Conservation (phyloP, 2,888 invertebrate genomes). For the Eilema depressum region DNA sequence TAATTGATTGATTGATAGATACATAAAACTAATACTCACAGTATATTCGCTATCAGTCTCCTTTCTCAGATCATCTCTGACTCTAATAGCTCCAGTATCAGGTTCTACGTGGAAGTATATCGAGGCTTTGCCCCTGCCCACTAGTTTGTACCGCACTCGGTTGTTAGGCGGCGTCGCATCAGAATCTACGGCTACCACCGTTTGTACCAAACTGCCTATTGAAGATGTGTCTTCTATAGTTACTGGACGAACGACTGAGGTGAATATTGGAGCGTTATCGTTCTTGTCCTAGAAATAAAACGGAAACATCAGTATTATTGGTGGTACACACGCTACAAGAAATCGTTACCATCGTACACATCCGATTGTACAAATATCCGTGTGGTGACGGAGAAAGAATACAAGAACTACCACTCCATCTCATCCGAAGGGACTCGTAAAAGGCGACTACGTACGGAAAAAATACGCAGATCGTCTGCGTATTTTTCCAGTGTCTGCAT, state of each 20-base stretch:
- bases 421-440: too few species aligned
- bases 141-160: constrained; percentile 92
- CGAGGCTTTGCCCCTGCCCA: constrained; percentile 92
- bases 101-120: constrained; percentile 96
- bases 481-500: too few species aligned
- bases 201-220: constrained; percentile 93
- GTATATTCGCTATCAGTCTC: constrained; percentile 96
- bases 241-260: constrained; percentile 93
- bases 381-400: too few species aligned
- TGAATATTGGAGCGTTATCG: constrained; percentile 95
- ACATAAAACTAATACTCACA: constrained; percentile 74
- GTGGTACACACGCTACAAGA: too few species aligned
- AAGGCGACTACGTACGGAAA: too few species aligned
- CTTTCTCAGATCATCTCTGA: constrained; percentile 94
- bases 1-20: too few species aligned
- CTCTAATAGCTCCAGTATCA: constrained; percentile 92
- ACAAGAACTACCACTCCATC: too few species aligned
- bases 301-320: not conserved
- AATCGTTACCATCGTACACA: too few species aligned
- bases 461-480: too few species aligned
- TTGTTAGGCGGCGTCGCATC: constrained; percentile 96
- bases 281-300: constrained; percentile 90
- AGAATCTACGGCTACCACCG: constrained; percentile 92
- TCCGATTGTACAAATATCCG: too few species aligned
- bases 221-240: constrained; percentile 94